Percentiles rank a stretch among this genome's conserved stretches.
These are phyloP conservation scores for Crepidodera aurea DNA, from an alignment of 2,888 invertebrate genomes.

Conservation along the genomic window DNA sequence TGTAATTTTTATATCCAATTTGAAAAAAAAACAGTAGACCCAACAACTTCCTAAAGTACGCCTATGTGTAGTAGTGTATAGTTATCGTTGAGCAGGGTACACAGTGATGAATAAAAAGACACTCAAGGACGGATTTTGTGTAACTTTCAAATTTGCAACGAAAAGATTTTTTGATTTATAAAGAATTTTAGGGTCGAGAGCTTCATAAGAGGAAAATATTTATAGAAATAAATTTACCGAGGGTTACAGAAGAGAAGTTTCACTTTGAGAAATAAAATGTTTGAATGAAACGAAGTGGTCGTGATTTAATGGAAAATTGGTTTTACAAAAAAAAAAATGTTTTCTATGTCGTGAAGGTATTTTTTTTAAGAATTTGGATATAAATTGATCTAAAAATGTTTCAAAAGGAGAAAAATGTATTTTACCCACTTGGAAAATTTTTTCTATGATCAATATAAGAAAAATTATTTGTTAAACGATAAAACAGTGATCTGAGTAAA, in stretches of 20 bases:
- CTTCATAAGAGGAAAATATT: background rate
- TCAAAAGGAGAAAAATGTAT: too few species aligned
- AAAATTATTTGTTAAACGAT: too few species aligned
- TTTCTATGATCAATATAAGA: too few species aligned
- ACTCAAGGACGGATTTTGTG: slow-evolving; percentile 22
- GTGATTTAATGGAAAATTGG: slow-evolving; percentile 3
- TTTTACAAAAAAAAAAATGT: background rate
- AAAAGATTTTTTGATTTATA: slow-evolving; percentile 5
- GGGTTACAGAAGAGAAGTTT: slow-evolving; percentile 3
- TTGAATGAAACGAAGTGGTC: background rate
- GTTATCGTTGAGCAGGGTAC: background rate
- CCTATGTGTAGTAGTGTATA: background rate
- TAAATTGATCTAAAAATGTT: background rate
- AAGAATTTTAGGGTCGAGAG: slow-evolving; percentile 2
- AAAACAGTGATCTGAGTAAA: too few species aligned
- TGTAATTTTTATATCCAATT: too few species aligned
- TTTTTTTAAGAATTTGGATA: background rate
- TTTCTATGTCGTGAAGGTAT: too few species aligned
- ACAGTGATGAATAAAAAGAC: slow-evolving; percentile 16
- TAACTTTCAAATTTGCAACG: slow-evolving; percentile 23
- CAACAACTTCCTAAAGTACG: too few species aligned
- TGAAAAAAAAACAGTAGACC: too few species aligned
- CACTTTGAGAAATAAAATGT: background rate
- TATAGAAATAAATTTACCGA: background rate
- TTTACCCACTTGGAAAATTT: too few species aligned